These are phyloP conservation scores for Ramazzottius varieornatus DNA, from an alignment of 2,888 invertebrate species.

Conservation along the genomic window DNA sequence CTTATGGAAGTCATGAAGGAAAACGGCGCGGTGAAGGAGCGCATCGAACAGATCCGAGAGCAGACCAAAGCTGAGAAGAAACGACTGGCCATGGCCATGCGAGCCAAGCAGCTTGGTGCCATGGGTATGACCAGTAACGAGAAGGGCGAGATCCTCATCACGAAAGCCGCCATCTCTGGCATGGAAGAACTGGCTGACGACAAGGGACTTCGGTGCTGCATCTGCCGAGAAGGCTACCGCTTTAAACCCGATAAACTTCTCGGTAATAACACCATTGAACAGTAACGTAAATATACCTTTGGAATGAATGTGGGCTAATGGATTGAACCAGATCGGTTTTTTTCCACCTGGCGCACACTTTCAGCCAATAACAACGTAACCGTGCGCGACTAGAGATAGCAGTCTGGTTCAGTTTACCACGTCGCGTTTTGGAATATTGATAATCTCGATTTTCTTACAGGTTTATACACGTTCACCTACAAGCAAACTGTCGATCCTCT, in stretches of 20 bases:
- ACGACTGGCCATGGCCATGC: slow-evolving; percentile 84
- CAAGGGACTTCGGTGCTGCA: slow-evolving; percentile 78
- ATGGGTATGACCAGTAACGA: slow-evolving; percentile 76
- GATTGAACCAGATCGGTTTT: too few relatives aligned
- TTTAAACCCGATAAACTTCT: slow-evolving; percentile 31
- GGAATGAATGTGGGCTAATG: too few relatives aligned
- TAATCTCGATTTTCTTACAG: too few relatives aligned
- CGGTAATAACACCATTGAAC: too few relatives aligned
- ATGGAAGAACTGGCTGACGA: slow-evolving; percentile 86
- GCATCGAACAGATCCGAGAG: slow-evolving; percentile 65
- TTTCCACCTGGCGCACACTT: too few relatives aligned
- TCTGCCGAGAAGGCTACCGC: slow-evolving; percentile 88
- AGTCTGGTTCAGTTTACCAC: too few relatives aligned
- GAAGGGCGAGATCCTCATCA: slow-evolving; percentile 34
- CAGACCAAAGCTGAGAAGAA: slow-evolving; percentile 89
- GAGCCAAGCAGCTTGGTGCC: slow-evolving; percentile 78
- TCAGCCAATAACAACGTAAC: too few relatives aligned
- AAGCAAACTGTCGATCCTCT: slow-evolving; percentile 73
- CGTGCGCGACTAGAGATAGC: too few relatives aligned
- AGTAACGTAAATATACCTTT: too few relatives aligned
- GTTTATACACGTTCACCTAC: slow-evolving; percentile 87
- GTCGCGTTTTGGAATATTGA: too few relatives aligned
- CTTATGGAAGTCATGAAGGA: slow-evolving; percentile 37
- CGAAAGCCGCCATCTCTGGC: slow-evolving; percentile 8
- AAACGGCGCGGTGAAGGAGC: slow-evolving; percentile 23